Evolutionary conservation across 1,140 invertebrate genomes (phyloP), one percentile per base, ranked within the genome.

Genomic region (Drosophila leontia): DNA sequence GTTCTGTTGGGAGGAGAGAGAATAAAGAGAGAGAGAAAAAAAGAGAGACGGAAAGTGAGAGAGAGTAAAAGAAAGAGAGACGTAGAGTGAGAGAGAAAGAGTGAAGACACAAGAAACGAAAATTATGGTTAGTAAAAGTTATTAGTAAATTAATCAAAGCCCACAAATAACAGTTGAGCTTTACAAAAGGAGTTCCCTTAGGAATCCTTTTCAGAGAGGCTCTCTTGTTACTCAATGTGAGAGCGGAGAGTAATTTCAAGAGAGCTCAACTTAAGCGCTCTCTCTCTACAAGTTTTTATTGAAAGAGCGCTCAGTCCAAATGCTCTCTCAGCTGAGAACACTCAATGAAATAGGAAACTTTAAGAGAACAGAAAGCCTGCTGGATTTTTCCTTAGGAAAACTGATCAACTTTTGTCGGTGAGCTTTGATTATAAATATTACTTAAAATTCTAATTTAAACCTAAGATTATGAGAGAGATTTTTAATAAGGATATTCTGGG

Each of bases 1-100:
- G 77, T 92, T 92, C 91, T 92, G 91, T 91, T 80, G 77, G 71
- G 53, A 69, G 39, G 55, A 65, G 37, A 75, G 69, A 55, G 47
- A 48, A 48, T 7, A 47, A 26, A 39, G 15, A 29, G 26, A 51
- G 4, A 51, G 7, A 51, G n/a, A 42, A n/a, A n/a, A n/a, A n/a
- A n/a, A n/a, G n/a, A n/a, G n/a, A n/a, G n/a, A n/a, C n/a, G n/a
- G n/a, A n/a, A 56, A 71, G 53, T 67, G 39, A 67, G 59, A 62
- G 35, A 59, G 37, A 74, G 69, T 50, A 48, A 29, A 29, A 51
- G 8, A 53, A 11, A 42, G 59, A 71, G 53, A 70, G 35, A 67
- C 57, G 59, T 32, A 59, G 37, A 74, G 69, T 47, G 51, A 32
- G 29, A 35, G 3, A 15, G n/a, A 23, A 3, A 44, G 59, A 68